A percentile compares a stretch with the other conserved stretches of the same genome.
These are phyloP conservation scores for Corydoras sp. DNA, from an alignment of 2,113 vertebrate species.

Conservation along the genomic window DNA sequence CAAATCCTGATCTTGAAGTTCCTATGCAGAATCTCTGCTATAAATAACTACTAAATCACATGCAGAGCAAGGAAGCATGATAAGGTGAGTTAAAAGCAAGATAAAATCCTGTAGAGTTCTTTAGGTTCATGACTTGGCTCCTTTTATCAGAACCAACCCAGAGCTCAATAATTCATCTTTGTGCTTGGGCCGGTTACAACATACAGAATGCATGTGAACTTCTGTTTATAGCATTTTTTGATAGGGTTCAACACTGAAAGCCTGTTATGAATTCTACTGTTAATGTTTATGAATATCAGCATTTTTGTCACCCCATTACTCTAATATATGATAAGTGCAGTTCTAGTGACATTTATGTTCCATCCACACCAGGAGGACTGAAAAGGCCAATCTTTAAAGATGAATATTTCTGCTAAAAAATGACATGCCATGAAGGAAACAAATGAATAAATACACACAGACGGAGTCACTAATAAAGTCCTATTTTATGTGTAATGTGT, in stretches of 20 bases:
- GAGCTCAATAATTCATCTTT: conserved; percentile 5
- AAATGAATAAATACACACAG: background rate
- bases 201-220: background rate
- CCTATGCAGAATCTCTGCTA: background rate
- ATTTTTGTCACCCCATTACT: background rate
- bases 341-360: background rate
- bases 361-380: background rate
- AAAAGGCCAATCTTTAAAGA: background rate
- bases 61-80: background rate
- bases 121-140: background rate
- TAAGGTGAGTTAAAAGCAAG: background rate
- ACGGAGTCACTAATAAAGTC: background rate
- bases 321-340: background rate
- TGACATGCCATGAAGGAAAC: background rate
- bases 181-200: conserved; percentile 1
- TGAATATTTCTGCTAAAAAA: conserved; percentile 5
- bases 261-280: conserved; percentile 4
- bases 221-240: conserved; percentile 1
- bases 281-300: background rate
- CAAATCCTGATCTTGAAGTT: background rate
- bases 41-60: background rate
- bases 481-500: too few relatives aligned
- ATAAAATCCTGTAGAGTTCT: background rate
- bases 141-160: background rate
- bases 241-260: background rate